Evolutionary conservation across 2,113 vertebrate genomes (phyloP).

Genomic region (Sclerurus mexicanus): DNA sequence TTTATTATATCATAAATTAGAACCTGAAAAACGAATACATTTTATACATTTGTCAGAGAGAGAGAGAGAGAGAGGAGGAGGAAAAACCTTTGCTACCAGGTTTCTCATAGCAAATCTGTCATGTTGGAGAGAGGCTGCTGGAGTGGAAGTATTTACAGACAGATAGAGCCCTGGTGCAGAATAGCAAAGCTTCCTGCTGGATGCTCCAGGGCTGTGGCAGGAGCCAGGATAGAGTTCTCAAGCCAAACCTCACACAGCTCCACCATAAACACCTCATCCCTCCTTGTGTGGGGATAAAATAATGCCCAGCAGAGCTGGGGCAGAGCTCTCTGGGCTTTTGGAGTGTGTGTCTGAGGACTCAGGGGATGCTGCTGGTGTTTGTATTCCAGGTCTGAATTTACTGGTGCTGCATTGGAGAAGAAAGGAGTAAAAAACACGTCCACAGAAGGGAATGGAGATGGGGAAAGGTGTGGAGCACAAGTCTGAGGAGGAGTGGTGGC

Average conservation of each 20-base stretch:
- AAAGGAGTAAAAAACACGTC: rapidly evolving
- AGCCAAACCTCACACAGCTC: background rate
- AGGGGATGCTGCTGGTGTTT: background rate
- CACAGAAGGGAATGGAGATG: background rate
- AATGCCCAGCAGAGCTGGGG: background rate
- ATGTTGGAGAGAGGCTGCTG: constrained; percentile 13
- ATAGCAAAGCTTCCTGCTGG: constrained; percentile 22
- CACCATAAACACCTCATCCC: background rate
- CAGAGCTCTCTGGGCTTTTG: background rate
- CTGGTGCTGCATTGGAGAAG: background rate
- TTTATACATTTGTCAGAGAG: constrained; percentile 53
- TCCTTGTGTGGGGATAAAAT: background rate
- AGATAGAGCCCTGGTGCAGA: constrained; percentile 28
- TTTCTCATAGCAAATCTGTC: constrained; percentile 51
- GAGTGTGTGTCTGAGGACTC: background rate
- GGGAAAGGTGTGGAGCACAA: rapidly evolving
- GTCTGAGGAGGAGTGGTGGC: rapidly evolving
- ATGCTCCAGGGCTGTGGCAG: background rate
- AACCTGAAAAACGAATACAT: constrained; percentile 44
- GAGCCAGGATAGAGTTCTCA: background rate
- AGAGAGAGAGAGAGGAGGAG: background rate
- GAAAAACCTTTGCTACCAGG: constrained; percentile 20
- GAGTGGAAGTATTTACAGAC: constrained; percentile 52
- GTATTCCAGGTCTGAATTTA: background rate
- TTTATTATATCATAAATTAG: constrained; percentile 64